These are phyloP conservation scores for Uria lomvia DNA, from an alignment of 2,113 vertebrate genomes.

Conservation along the genomic window DNA sequence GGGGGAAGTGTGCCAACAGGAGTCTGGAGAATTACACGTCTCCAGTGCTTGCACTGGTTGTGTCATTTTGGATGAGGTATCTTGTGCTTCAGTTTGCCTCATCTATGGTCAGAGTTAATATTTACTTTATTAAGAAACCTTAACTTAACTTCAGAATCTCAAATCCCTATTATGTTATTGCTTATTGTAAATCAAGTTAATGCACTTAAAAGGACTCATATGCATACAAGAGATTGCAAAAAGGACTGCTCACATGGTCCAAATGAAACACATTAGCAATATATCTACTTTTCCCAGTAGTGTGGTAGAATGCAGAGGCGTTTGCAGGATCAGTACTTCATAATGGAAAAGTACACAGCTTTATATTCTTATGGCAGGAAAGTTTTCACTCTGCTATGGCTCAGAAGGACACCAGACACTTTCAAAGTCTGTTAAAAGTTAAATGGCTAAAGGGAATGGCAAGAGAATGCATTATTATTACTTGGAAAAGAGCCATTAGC, in stretches of 20 bases:
- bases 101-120: background rate
- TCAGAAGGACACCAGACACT: background rate
- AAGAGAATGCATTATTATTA: background rate
- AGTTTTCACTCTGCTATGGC: background rate
- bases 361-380: background rate
- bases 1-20: background rate
- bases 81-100: background rate
- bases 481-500: background rate
- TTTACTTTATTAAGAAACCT: conserved; percentile 1
- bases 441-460: background rate
- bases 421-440: background rate
- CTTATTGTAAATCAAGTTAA: conserved; percentile 34
- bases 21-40: background rate
- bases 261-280: conserved; percentile 4
- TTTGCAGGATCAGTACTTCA: background rate
- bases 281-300: background rate
- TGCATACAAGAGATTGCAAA: background rate
- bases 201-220: background rate
- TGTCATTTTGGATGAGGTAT: background rate
- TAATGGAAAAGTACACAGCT: background rate
- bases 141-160: background rate
- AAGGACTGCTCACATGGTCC: background rate
- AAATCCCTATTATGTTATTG: conserved; percentile 8
- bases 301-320: background rate
- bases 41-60: background rate